Evolutionary conservation across 2,113 vertebrate genomes (phyloP).

Genomic region (Phalacrocorax pelagicus): DNA sequence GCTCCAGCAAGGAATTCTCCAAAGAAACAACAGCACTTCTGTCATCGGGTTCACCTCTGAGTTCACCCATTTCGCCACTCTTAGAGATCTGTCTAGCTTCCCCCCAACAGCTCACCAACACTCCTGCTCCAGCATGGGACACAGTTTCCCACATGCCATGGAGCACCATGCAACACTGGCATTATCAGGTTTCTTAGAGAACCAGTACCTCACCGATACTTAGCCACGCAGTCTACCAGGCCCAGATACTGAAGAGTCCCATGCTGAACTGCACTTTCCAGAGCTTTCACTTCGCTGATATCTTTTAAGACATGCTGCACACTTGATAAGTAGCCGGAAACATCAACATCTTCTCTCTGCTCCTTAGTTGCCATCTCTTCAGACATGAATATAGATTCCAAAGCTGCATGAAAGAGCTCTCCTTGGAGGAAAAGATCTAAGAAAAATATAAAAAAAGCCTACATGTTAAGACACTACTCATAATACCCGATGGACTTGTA

Average conservation of each 20-base stretch:
- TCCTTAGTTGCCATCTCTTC: neutral
- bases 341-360: neutral
- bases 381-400: conserved; percentile 81
- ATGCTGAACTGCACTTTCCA: conserved; percentile 90
- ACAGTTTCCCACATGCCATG: accelerated
- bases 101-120: neutral
- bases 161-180: accelerated
- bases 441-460: neutral
- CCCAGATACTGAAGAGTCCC: conserved; percentile 83
- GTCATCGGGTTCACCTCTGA: neutral
- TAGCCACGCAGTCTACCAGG: conserved; percentile 91
- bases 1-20: neutral
- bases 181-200: neutral
- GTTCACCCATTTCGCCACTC: neutral
- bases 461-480: neutral
- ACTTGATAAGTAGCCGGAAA: conserved; percentile 84
- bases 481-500: neutral
- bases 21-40: neutral
- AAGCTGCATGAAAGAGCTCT: conserved; percentile 82
- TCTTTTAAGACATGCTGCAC: conserved; percentile 83
- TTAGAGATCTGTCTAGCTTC: neutral
- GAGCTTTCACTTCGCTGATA: conserved; percentile 80
- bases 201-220: conserved; percentile 82
- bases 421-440: conserved; percentile 90
- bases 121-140: neutral